Evolutionary conservation across 2,797 vertebrate genomes (phyloP).

Genomic region (Tragelaphus oryx): DNA sequence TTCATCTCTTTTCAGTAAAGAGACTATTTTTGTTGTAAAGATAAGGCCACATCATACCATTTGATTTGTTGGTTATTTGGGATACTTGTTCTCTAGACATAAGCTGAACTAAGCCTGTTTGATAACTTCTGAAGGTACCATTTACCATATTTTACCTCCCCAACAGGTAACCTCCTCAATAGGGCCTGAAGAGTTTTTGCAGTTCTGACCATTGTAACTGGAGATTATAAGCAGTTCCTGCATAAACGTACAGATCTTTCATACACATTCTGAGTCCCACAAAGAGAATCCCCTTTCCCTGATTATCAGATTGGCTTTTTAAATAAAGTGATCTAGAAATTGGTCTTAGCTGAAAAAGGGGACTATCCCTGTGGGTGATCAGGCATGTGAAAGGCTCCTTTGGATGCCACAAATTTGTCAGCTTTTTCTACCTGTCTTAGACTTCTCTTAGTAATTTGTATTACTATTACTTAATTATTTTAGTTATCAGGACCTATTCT

Average conservation of each 20-base stretch:
- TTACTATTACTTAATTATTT: neutral
- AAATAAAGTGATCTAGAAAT: conserved; percentile 16
- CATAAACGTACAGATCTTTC: neutral
- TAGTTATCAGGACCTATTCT: neutral
- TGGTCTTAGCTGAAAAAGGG: neutral
- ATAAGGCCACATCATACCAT: neutral
- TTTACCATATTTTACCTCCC: neutral
- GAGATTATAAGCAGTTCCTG: conserved; percentile 1
- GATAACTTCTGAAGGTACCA: neutral
- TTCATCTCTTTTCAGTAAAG: neutral
- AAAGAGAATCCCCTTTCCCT: neutral
- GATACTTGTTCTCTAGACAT: neutral
- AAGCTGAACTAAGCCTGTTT: neutral
- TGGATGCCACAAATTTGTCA: neutral
- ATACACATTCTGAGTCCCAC: neutral
- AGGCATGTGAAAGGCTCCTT: neutral
- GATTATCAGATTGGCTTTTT: neutral
- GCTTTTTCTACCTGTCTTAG: neutral
- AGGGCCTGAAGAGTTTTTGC: neutral
- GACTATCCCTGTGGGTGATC: neutral
- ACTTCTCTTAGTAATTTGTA: neutral
- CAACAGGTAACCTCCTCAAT: neutral
- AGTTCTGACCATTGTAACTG: neutral
- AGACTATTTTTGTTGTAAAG: neutral
- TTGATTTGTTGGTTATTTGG: conserved; percentile 19